A percentile compares a stretch with the other conserved stretches of the same genome.
These are phyloP conservation scores for Holacanthella duospinosa DNA, from an alignment of 2,888 invertebrate genomes.

Conservation along the genomic window DNA sequence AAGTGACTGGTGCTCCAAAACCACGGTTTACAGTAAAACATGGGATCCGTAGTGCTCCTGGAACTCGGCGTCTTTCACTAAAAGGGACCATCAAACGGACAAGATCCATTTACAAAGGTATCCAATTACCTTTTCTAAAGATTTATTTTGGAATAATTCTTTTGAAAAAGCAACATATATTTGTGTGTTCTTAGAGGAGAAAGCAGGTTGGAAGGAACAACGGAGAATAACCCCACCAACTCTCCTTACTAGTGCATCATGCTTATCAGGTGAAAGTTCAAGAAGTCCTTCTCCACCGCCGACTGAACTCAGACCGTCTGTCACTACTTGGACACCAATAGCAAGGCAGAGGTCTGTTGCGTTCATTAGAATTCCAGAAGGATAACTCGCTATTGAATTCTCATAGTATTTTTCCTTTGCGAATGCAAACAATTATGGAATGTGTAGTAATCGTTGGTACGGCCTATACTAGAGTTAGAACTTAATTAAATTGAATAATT, in stretches of 20 bases:
- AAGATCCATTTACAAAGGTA: slow-evolving; percentile 56
- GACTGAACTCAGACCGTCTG: slow-evolving; percentile 8
- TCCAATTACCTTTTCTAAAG: neutral
- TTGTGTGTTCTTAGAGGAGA: slow-evolving; percentile 19
- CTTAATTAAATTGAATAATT: no score
- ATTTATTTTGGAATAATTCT: slow-evolving; percentile 16
- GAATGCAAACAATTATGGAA: slow-evolving; percentile 8
- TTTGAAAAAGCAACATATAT: slow-evolving; percentile 24
- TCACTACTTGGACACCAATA: slow-evolving; percentile 13
- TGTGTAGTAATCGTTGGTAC: no score
- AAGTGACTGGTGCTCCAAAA: slow-evolving; percentile 23
- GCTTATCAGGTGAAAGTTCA: neutral
- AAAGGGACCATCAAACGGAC: slow-evolving; percentile 89
- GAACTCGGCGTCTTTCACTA: slow-evolving; percentile 59
- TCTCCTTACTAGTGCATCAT: neutral
- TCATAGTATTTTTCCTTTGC: slow-evolving; percentile 11
- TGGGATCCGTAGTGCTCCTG: slow-evolving; percentile 20
- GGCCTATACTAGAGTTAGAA: no score
- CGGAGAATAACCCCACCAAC: slow-evolving; percentile 22
- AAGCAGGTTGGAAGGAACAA: slow-evolving; percentile 26
- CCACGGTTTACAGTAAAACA: slow-evolving; percentile 17
- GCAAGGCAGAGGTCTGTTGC: slow-evolving; percentile 10
- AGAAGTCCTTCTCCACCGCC: slow-evolving; percentile 19
- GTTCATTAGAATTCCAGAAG: no score
- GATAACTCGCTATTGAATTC: slow-evolving; percentile 6